Conservation (phyloP, 2,888 invertebrate genomes). For the Koerneria pararmatus region DNA sequence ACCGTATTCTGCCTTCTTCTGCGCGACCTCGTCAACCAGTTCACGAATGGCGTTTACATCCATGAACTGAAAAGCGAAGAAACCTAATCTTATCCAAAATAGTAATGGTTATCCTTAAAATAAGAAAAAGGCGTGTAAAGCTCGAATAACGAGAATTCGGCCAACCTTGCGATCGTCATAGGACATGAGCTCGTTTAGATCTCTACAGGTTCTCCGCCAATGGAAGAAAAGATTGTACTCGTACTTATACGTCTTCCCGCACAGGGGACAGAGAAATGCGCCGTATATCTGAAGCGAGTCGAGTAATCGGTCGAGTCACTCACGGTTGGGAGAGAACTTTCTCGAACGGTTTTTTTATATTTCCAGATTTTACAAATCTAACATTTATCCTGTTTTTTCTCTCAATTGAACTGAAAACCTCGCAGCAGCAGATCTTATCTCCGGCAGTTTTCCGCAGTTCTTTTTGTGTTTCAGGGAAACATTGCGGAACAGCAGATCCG, state of each 20-base stretch:
- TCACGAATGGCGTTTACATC: conserved; percentile 46
- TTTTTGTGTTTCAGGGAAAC: too few species aligned
- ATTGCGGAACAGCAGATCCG: too few species aligned
- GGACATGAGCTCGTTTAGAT: conserved; percentile 43
- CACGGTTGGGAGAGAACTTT: neutral
- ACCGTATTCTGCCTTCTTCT: conserved; percentile 37
- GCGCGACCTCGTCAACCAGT: conserved; percentile 47
- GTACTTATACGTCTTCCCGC: conserved; percentile 55
- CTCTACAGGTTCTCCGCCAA: conserved; percentile 52
- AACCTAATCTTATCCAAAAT: too few species aligned
- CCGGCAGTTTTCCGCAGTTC: too few species aligned
- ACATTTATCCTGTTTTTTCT: too few species aligned
- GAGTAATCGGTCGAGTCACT: neutral
- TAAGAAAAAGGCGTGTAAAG: neutral
- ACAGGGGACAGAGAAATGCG: conserved; percentile 46
- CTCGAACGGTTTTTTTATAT: too few species aligned
- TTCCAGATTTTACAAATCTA: too few species aligned
- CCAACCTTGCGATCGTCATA: conserved; percentile 23
- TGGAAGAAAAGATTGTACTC: conserved; percentile 56
- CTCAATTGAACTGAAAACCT: too few species aligned
- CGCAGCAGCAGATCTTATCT: too few species aligned
- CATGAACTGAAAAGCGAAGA: conserved; percentile 29
- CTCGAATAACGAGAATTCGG: neutral
- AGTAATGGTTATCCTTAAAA: neutral
- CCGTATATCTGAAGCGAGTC: conserved; percentile 31